These are phyloP conservation scores for Stictocephala bisonia DNA, from an alignment of 2,888 invertebrate species.

Conservation along the genomic window DNA sequence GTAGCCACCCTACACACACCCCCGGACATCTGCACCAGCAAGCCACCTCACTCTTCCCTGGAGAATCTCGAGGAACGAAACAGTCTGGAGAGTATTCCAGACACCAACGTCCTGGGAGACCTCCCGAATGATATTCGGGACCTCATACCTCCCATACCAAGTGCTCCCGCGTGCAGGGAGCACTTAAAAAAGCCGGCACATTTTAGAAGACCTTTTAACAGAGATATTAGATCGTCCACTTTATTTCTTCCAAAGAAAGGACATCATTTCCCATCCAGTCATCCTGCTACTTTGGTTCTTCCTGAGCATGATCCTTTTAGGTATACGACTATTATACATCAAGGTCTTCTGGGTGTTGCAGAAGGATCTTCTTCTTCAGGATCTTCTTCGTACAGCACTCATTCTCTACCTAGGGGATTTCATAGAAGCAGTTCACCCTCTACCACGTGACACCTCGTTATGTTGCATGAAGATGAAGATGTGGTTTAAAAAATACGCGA, in stretches of 20 bases:
- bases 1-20: background rate
- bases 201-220: no score
- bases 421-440: no score
- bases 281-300: background rate
- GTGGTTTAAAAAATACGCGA: no score
- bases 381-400: slow-evolving; percentile 48
- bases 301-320: background rate
- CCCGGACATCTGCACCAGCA: background rate
- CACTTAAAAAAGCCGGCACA: no score
- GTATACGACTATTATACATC: slow-evolving; percentile 62
- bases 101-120: slow-evolving; percentile 51
- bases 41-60: background rate
- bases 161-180: slow-evolving; percentile 66
- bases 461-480: no score
- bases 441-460: no score
- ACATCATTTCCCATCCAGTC: background rate
- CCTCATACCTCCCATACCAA: slow-evolving; percentile 61
- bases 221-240: no score
- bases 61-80: slow-evolving; percentile 65
- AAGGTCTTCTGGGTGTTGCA: slow-evolving; percentile 64
- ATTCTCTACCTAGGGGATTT: slow-evolving; percentile 11
- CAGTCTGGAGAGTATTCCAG: slow-evolving; percentile 66
- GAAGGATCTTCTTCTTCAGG: slow-evolving; percentile 55
- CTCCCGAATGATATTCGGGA: background rate
- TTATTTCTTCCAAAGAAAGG: slow-evolving; percentile 55